phyloP scores from a whole-genome alignment of 2,888 invertebrate genomes.

The Parnassius smintheus region DNA sequence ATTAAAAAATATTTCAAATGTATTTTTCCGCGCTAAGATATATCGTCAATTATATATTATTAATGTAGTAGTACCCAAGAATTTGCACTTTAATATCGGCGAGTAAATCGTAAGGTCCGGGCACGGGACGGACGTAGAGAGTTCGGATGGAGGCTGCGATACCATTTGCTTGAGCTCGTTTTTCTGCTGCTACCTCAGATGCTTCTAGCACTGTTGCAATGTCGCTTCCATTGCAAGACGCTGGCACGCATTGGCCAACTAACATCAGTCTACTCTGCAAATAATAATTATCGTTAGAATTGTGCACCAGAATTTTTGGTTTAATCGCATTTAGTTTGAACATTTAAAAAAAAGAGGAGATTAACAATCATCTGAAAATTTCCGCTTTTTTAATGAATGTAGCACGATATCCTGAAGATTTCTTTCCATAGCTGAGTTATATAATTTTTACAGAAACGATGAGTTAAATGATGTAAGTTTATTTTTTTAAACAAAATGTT shows the following conservation, averaged over 20 bases:
- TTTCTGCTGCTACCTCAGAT: slow-evolving; percentile 58
- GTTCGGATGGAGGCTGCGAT: slow-evolving; percentile 75
- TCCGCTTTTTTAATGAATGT: too few relatives aligned
- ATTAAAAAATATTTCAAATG: too few relatives aligned
- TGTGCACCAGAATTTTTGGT: too few relatives aligned
- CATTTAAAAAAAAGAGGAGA: too few relatives aligned
- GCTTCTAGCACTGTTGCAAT: slow-evolving; percentile 64
- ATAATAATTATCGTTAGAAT: slow-evolving; percentile 8
- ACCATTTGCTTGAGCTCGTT: slow-evolving; percentile 50
- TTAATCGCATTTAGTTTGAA: too few relatives aligned
- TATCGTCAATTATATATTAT: neutral
- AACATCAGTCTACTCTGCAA: slow-evolving; percentile 84
- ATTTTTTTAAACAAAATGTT: too few relatives aligned
- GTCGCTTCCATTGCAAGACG: slow-evolving; percentile 82
- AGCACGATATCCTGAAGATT: too few relatives aligned
- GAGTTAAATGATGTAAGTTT: too few relatives aligned
- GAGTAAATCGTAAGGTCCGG: slow-evolving; percentile 83
- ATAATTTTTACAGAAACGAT: too few relatives aligned
- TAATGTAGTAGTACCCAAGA: slow-evolving; percentile 74
- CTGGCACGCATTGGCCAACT: slow-evolving; percentile 88
- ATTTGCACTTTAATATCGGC: slow-evolving; percentile 85
- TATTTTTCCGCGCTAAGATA: too few relatives aligned
- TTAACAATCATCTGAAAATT: too few relatives aligned
- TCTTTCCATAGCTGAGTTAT: too few relatives aligned
- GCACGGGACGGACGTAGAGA: slow-evolving; percentile 84